Percentiles rank a stretch among this genome's conserved stretches.
phyloP scores from a whole-genome alignment of 2,797 vertebrate species.

The Characodon lateralis region DNA sequence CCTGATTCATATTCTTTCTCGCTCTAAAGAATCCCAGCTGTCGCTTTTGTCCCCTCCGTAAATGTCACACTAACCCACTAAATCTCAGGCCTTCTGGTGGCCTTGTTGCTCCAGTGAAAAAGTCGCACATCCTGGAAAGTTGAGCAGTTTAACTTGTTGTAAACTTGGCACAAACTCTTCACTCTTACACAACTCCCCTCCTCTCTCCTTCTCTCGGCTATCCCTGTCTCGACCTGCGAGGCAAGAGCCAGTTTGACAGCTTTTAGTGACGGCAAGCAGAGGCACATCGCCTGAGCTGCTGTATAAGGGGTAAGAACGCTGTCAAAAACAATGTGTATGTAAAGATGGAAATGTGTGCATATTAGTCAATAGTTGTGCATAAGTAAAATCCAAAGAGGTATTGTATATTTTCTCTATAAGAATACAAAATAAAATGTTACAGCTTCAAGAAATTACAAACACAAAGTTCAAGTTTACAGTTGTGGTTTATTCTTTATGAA shows the following conservation, averaged over 20 bases:
- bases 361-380: no score
- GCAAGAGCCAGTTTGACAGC: constrained; percentile 76
- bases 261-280: constrained; percentile 63
- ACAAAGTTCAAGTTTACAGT: no score
- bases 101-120: constrained; percentile 12
- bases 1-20: constrained; percentile 21
- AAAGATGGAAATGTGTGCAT: no score
- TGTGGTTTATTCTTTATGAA: no score
- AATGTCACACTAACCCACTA: neutral
- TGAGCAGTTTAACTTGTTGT: constrained; percentile 33
- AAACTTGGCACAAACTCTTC: constrained; percentile 37
- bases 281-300: constrained; percentile 50
- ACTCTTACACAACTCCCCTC: constrained; percentile 44
- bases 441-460: no score
- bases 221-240: constrained; percentile 55
- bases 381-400: no score
- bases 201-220: constrained; percentile 4
- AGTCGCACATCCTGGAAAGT: constrained; percentile 27
- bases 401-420: no score
- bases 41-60: constrained; percentile 8
- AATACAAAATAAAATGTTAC: no score
- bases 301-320: no score
- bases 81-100: constrained; percentile 12
- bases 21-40: constrained; percentile 39
- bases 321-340: no score